phyloP scores from a whole-genome alignment of 1,140 invertebrate genomes.

The Chrysopa pallens region DNA sequence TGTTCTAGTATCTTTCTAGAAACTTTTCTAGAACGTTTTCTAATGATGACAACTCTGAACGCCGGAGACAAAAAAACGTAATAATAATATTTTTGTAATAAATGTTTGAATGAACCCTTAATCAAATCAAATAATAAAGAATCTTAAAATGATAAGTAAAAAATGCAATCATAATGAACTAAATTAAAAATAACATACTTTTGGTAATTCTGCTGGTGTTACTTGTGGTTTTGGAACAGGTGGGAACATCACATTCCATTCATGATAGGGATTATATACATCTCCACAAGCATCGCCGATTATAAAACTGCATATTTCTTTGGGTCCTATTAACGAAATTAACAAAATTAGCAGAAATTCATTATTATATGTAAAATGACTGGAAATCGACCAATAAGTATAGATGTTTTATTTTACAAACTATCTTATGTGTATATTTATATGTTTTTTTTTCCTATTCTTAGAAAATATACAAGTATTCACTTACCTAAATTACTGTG shows the following conservation, averaged over 20 bases:
- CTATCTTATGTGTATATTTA: neutral
- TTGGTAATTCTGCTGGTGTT: constrained; percentile 40
- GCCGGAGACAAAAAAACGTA: too few relatives aligned
- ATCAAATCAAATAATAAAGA: neutral
- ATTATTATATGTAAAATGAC: too few relatives aligned
- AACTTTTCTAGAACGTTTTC: too few relatives aligned
- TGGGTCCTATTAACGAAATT: constrained; percentile 36
- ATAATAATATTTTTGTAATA: too few relatives aligned
- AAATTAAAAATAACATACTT: constrained; percentile 23
- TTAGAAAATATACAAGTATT: neutral
- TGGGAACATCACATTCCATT: constrained; percentile 78
- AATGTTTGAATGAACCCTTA: too few relatives aligned
- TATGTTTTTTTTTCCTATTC: neutral
- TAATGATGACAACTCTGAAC: too few relatives aligned
- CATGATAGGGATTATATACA: constrained; percentile 70
- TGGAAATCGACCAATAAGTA: too few relatives aligned
- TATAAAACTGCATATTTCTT: constrained; percentile 81
- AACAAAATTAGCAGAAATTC: too few relatives aligned
- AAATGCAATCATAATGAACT: too few relatives aligned
- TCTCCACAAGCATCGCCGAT: constrained; percentile 80
- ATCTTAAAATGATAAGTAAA: neutral
- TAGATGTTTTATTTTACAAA: too few relatives aligned
- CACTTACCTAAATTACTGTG: constrained; percentile 18
- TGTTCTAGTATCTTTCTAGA: too few relatives aligned
- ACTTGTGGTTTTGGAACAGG: constrained; percentile 65